Evolutionary conservation across 2,113 vertebrate genomes (phyloP), one percentile per base, ranked within the genome.

Genomic region (Cynoglossus semilaevis): DNA sequence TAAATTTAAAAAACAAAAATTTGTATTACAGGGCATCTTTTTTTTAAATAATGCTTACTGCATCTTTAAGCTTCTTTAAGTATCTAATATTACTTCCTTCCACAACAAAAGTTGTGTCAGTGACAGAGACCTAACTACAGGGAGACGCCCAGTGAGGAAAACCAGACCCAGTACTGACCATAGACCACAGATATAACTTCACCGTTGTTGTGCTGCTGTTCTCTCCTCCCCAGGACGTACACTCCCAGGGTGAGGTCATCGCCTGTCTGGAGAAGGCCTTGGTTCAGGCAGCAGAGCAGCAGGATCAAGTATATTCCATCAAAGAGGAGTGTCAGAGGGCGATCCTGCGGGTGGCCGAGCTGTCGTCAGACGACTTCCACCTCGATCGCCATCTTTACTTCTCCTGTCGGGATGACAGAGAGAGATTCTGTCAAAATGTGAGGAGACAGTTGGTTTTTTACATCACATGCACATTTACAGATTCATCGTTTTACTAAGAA

Each of bases 211-310:
- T 2, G 14, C 1, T 41, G 9, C 7, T 18, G 5, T 3, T 18
- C 5, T 0, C 13, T 37, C 10, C 18, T 17, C 15, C 1, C 42
- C 69, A 99, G 96, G 96, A 97, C 63, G 68, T 94, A 42, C 96
- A 99, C 81, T 97, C 95, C 0, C 96, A 98, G 79, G 96, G 96
- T 0, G 95, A 96, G 52, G 95, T 97, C 63, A 96, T 99, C 7
- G 85, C 94, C 1, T 98, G 96, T 71, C 87, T 99, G 87, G 96
- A 98, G 80, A 98, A 95, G 74, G 94, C 91, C 2, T 75, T 98
- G 65, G 94, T 98, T n/a, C 90, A 90, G 29, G 93, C 97, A 75
- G 94, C 88, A 76, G 92, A 95, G 72, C 86, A 75, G 10, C 86
- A 91, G 9, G 85, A 90, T 2, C 64, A 8, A 1, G 85, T 62